Base-by-base conservation (phyloP, 1,140 invertebrate genomes). In the Halictus rubicundus region DNA sequence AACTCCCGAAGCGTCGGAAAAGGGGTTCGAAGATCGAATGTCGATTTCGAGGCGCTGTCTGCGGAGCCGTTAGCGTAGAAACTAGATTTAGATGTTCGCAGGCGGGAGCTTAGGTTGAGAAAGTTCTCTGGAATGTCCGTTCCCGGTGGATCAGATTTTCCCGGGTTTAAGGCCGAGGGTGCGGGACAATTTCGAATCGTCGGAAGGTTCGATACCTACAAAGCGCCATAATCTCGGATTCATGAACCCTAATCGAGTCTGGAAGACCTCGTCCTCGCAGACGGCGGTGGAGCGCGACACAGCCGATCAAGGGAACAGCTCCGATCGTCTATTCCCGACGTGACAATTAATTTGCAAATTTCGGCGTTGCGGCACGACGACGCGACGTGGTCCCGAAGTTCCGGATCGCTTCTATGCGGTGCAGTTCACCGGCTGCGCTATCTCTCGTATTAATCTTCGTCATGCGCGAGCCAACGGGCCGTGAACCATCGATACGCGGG, bases 331-430 rank as follows among this genome's bases (percentile, higher is more conserved):
- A 79, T 66, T 61, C 74, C 82, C 66, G 81, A 83, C 70, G 81
- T 37, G 68, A 71, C 81, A 57, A 84, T 84, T 72, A 83, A 83
- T 84, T 68, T 71, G 61, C 77, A 65, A 75, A 83, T 75, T 73
- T 63, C 49, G n/a, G 54, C 59, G 16, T 23, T 5, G 49, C 49
- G 54, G n/a, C 54, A 14, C 27, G 52, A 32, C 27, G 57, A 76
- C 25, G 19, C 27, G 57, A 76, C 25, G 19, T 70, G 42, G 27
- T n/a, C 19, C 21, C 32, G 32, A 52, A 54, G 68, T 72, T 57
- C 14, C 39, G 74, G 25, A 37, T n/a, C 25, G 23, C 57, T 19
- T 46, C 23, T 46, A 16, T 39, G 32, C 54, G 25, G 16, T 19
- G 1, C 23, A 19, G 16, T 39, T 21, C 63, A 7, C 60, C 9